Base-by-base conservation (phyloP, 2,888 invertebrate genomes). In the Mongoloraphidia duomilia region DNA sequence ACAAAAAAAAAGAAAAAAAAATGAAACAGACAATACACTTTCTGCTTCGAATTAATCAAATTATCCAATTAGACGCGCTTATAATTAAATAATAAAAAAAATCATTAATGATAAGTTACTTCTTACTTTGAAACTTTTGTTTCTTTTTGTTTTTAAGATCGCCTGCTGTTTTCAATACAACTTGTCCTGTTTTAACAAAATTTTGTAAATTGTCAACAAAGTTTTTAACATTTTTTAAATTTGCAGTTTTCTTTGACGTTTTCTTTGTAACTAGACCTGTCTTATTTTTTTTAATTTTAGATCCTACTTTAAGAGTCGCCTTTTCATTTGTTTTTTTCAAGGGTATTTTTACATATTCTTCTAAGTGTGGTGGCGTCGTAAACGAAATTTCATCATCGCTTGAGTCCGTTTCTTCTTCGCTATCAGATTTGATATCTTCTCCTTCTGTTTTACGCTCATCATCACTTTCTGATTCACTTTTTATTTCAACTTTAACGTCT, bases 381-480 rank as follows among this genome's bases (percentile, higher is more conserved):
- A 26, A 26, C 6, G 26, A 26, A 26, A 26, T 26, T 26, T 26
- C 26, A 6, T 26, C 26, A 26, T 26, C 26, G 6, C 26, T 26
- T 6, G 26, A 26, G 26, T 26, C 26, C 3, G 6, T 44, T 52
- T 55, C 41, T 53, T 54, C 37, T 44, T 46, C 41, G 38, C 46
- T 13, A 12, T 44, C 48, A 35, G 50, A 44, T 37, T 42, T 34
- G 46, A 43, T 47, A 47, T 41, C 46, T 14, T 47, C 44, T 14
- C 44, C 44, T 26, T 42, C 17, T 33, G 38, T 42, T 34, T 44
- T 34, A 37, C 51, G 46, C 26, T 54, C 53, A 38, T 52, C 54
- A 39, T 55, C 56, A 47, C 54, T 55, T 2, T 53, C 55, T 13
- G 54, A 53, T 9, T 55, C 55, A 17, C 55, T 53, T 43, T 53